Percentiles rank a stretch among this genome's conserved stretches.
Evolutionary conservation across 2,797 vertebrate genomes (phyloP).

Genomic region (Coregonus sp.): DNA sequence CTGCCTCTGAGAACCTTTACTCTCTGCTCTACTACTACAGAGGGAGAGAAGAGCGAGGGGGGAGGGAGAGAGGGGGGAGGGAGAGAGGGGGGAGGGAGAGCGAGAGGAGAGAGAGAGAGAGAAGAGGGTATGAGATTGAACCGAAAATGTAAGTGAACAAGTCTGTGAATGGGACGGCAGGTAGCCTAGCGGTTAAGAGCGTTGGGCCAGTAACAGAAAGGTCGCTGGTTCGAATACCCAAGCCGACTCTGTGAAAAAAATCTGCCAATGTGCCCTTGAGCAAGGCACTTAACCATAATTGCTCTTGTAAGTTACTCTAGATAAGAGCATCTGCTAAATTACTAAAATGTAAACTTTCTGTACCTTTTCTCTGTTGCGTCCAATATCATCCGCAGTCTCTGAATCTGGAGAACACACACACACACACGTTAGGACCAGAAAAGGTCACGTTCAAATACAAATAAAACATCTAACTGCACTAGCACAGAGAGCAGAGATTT

Average conservation of each 20-base stretch:
- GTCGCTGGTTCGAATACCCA: no score
- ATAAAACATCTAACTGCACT: no score
- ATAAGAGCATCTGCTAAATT: no score
- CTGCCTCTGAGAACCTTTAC: conserved; percentile 74
- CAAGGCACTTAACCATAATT: no score
- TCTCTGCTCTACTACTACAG: conserved; percentile 73
- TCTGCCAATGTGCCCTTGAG: no score
- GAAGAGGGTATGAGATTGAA: neutral
- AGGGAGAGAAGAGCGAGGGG: conserved; percentile 14
- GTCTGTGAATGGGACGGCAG: no score
- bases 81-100: neutral
- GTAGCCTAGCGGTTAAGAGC: no score
- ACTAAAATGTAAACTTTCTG: neutral
- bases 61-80: neutral
- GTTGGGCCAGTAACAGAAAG: no score
- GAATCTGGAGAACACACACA: conserved; percentile 59
- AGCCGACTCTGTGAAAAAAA: no score
- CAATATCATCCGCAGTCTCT: conserved; percentile 79
- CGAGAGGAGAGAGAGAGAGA: neutral
- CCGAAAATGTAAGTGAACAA: neutral
- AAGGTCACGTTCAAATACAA: no score
- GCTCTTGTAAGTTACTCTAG: no score
- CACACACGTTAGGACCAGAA: neutral
- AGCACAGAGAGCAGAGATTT: neutral
- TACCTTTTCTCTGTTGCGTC: conserved; percentile 84